Evolutionary conservation across 2,888 invertebrate genomes (phyloP), one percentile per base, ranked within the genome.

Genomic region (Caenorhabditis sp.): DNA sequence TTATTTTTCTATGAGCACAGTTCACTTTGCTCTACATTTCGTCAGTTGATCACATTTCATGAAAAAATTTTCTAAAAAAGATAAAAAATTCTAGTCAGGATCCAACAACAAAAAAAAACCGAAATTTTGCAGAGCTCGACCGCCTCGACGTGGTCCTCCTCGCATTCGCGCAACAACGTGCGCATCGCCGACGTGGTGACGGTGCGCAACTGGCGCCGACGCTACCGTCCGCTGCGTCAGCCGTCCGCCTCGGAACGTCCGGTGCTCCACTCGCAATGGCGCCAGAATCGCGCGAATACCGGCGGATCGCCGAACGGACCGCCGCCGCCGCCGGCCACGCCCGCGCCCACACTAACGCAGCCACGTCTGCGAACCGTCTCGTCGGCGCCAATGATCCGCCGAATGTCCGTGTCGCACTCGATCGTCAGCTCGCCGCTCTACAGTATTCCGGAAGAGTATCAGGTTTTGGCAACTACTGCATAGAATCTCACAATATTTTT

Each of bases 371-470:
- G 83, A 17, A 68, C 72, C 30, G 79, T 79, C n/a, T 74, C 74
- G 7, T 79, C 80, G 8, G 81, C 82, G 1, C 81, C 82, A 7
- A 63, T 76, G 63, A 78, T 81, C 8, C 65, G 84, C 1, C 55
- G 84, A 17, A 61, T 78, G 20, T 82, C 82, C 35, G 79, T 83
- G 13, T 84, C 84, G 1, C 76, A 77, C 15, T 79, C 79, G 7
- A 71, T 81, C 59, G 83, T 83, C 50, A 82, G 83, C 62, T 78
- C 78, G n/a, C 82, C 84, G 6, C 61, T 84, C 32, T 84, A 84
- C 77, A 80, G 81, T 75, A 84, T 84, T n/a, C 83, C 83, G 0
- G 84, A 84, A 39, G 84, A 82, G 26, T 55, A 68, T 52, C 74
- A 81, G 45, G 71, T 65, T n/a, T n/a, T n/a, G n/a, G n/a, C n/a